Base-by-base conservation (phyloP, 2,888 invertebrate species). In the Idaea dimidiata region DNA sequence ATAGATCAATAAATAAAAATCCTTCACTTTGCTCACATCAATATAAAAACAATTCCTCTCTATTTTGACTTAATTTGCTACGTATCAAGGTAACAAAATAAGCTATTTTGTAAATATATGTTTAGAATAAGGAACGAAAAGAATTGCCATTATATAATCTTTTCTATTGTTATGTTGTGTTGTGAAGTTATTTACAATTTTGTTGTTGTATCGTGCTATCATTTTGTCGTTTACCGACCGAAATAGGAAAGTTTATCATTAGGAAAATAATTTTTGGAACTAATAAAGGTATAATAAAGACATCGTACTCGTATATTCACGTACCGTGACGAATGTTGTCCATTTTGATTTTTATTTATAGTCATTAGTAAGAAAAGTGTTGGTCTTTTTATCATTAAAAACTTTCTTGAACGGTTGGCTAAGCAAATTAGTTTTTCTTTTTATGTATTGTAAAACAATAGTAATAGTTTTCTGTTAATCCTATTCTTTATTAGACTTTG, bases 291-390 rank as follows among this genome's bases (percentile, higher is more conserved):
- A 57, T 61, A 66, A 70, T 62, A 64, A 60, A 61, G 60, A 17
- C 60, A 70, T 65, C 68, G 67, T 70, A 63, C 63, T 65, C 66
- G 73, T 71, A 68, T 69, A 66, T 63, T 64, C 67, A 75, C 63
- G 74, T 67, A 72, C 74, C 76, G 75, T 79, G 75, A 81, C 81
- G 64, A 66, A 69, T 73, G 63, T 64, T 65, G 64, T 43, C 70
- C 75, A 18, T 76, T 74, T 77, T 73, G 55, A 65, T 67, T 68
- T 70, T 65, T 66, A 61, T 60, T 61, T 56, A 31, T 60, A 7
- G 17, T 58, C 43, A 62, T 56, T 58, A 43, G n/a, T 16, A 54
- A 16, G 54, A 54, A 54, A 54, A 57, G 56, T 55, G 57, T 57
- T 53, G 43, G 43, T 43, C 63, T 18, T 16, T 62, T 56, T 61